phyloP scores from a whole-genome alignment of 2,797 vertebrate species.

The Anguilla obscura region DNA sequence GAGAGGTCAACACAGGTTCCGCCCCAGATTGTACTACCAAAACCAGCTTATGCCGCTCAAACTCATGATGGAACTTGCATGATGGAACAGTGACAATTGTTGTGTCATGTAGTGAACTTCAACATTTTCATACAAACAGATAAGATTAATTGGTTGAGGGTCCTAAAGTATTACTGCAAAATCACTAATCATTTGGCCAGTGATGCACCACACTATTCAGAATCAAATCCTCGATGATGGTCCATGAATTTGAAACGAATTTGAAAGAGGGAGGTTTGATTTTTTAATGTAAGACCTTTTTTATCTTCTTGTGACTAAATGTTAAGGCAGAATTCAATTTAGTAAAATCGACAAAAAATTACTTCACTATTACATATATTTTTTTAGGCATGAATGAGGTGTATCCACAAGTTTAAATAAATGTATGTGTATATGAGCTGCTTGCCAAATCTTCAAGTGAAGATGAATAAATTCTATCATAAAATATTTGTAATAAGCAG shows the following conservation, averaged over 20 bases:
- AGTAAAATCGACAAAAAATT: no score
- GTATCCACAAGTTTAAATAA: no score
- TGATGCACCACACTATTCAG: background rate
- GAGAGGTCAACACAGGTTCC: slow-evolving; percentile 57
- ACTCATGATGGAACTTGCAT: slow-evolving; percentile 51
- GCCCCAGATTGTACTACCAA: slow-evolving; percentile 49
- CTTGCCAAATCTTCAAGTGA: no score
- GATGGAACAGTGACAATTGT: background rate
- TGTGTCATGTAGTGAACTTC: background rate
- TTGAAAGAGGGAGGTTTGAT: background rate
- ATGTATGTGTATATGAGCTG: no score
- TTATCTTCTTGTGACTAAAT: background rate
- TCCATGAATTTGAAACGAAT: no score
- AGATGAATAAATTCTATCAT: background rate
- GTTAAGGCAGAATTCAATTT: background rate
- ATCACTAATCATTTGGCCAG: background rate
- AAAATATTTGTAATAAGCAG: background rate
- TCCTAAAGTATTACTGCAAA: background rate
- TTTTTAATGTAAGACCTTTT: background rate
- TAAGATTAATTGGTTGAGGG: background rate
- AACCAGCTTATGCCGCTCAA: slow-evolving; percentile 52
- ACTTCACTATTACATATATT: no score
- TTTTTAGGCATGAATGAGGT: no score
- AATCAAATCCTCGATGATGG: background rate
- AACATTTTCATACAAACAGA: background rate